Evolutionary conservation across 2,888 invertebrate species (phyloP), one percentile per base, ranked within the genome.

Genomic region (Oscheius sp.): DNA sequence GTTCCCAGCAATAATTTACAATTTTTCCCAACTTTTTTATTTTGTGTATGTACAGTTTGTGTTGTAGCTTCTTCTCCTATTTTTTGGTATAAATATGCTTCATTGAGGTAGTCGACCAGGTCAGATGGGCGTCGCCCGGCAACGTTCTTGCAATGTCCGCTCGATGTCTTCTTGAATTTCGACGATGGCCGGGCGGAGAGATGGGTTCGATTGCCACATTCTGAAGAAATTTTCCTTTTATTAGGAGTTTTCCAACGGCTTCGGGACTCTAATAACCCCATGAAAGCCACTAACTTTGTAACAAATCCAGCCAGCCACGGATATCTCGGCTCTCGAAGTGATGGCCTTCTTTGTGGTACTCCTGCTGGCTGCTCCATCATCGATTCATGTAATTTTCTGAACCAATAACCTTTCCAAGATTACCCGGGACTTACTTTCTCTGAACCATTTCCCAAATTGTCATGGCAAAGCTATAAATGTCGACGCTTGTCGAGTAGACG

Each of bases 31-130:
- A 21, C 12, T 43, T 18, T 61, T 45, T 45, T 9, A 16, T 27
- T 27, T 52, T 49, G 49, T 66, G 66, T 66, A 66, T 66, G 66
- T 66, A 66, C 66, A 66, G 66, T 66, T 52, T 23, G 25, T 27
- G 49, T 66, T 61, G 21, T 63, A 63, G 63, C 21, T 45, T 45
- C 23, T 63, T 12, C 43, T 61, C 27, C 6, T n/a, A 18, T n/a
- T n/a, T n/a, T n/a, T n/a, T n/a, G n/a, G n/a, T n/a, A 66, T 66
- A 52, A 66, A 52, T 52, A 43, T 43, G 43, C n/a, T 61, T 61
- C 41, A 43, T 43, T 18, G 35, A n/a, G 45, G 13, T 25, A n/a
- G 45, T 13, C 18, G n/a, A 61, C 6, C 29, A 59, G 55, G 59
- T 21, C 6, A 56, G 35, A 35, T 9, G 35, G 3, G 5, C 35